Percentiles rank a stretch among this genome's conserved stretches.
phyloP scores from a whole-genome alignment of 2,888 invertebrate genomes.

The Creontiades dilutus region DNA sequence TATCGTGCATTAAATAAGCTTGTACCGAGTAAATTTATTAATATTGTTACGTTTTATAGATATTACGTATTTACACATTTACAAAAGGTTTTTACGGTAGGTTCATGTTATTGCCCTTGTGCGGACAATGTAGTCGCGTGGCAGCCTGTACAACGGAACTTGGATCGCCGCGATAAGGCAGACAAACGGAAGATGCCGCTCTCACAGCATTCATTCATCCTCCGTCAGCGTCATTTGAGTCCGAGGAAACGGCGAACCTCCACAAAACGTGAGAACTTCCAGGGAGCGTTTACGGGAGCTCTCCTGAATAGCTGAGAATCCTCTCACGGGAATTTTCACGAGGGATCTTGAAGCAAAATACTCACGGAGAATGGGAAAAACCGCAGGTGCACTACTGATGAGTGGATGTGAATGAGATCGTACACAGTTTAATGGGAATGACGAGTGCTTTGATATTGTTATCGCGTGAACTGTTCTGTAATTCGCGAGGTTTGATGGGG shows the following conservation, averaged over 20 bases:
- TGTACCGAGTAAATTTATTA: no score
- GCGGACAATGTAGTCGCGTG: background rate
- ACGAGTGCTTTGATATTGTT: background rate
- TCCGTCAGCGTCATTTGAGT: background rate
- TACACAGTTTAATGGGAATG: background rate
- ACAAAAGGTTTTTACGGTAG: no score
- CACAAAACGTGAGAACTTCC: constrained; percentile 40
- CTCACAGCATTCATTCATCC: background rate
- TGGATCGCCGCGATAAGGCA: background rate
- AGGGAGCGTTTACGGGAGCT: constrained; percentile 9
- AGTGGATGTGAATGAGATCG: constrained; percentile 7
- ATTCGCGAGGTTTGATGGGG: background rate
- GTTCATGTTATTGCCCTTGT: no score
- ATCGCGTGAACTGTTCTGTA: no score
- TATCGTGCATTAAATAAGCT: no score
- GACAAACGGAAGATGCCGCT: constrained; percentile 4
- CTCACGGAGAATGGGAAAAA: background rate
- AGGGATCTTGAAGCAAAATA: background rate
- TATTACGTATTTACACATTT: no score
- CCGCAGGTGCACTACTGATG: constrained; percentile 41
- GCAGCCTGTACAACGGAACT: background rate
- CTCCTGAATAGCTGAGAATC: constrained; percentile 46
- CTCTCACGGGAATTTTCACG: constrained; percentile 56
- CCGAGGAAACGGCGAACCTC: background rate
- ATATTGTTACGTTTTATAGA: no score